Evolutionary conservation across 2,888 invertebrate genomes (phyloP), one percentile per base, ranked within the genome.

Genomic region (Globia sparganii): DNA sequence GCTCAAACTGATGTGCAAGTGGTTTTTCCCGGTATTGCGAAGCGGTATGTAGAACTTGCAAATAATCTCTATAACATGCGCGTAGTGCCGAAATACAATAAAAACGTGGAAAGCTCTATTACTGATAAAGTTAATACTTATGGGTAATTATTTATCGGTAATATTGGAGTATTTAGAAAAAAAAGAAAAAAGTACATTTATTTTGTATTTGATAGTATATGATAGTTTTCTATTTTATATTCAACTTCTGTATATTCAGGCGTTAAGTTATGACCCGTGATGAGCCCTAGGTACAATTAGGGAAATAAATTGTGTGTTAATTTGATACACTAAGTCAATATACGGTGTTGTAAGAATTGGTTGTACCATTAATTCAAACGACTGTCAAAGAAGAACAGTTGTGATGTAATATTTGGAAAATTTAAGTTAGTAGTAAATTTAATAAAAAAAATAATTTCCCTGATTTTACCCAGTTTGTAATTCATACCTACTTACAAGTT

Each of bases 401-500:
- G 2, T 34, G 8, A 31, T 67, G 31, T 25, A 0, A 28, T 46
- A 11, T 5, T 34, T 1, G 25, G 5, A 1, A 0, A 46, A 4
- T 67, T 25, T 31, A 0, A 3, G 25, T 25, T 9, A 3, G 15
- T 67, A 46, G 13, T 31, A 0, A 15, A 49, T 46, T 25, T 25
- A 5, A 8, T 67, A 15, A 8, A 25, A 2, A 15, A 15, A 31
- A 15, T 2, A 46, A 31, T 18, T 15, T 13, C 8, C 13, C 15
- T 28, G 4, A 25, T 3, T 4, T 3, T 21, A 13, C 31, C 2
- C 53, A 15, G 11, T 31, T 61, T 34, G 2, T 28, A 43, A 28
- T 61, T 53, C 25, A 25, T 46, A 28, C 43, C 62, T 46, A 43
- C 43, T 72, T 46, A 43, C 25, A 72, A 62, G 21, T 72, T 56